Percentiles rank a stretch among this genome's conserved stretches.
Evolutionary conservation across 2,888 invertebrate genomes (phyloP).

Genomic region (Lochmaea crataegi): DNA sequence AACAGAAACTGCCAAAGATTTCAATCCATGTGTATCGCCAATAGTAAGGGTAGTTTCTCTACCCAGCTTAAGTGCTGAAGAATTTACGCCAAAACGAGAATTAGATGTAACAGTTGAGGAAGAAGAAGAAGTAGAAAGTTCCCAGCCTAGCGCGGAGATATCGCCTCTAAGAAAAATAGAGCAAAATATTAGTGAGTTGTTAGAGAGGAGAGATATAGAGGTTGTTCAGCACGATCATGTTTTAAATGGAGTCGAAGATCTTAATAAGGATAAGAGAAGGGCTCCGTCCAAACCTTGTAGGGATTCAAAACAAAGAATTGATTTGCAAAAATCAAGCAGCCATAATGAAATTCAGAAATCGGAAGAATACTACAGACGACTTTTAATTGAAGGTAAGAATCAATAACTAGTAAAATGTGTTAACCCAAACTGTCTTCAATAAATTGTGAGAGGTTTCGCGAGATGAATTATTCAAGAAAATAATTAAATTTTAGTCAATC

Average conservation of each 20-base stretch:
- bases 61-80: slow-evolving; percentile 72
- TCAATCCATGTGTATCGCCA: slow-evolving; percentile 69
- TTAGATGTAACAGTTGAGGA: slow-evolving; percentile 79
- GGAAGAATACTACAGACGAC: slow-evolving; percentile 62
- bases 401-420: not conserved
- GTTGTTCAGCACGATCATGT: slow-evolving; percentile 58
- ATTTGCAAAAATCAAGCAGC: slow-evolving; percentile 73
- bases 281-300: slow-evolving; percentile 56
- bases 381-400: slow-evolving; percentile 62
- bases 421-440: no score
- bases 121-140: slow-evolving; percentile 76
- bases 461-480: no score
- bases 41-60: slow-evolving; percentile 78
- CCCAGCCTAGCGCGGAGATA: slow-evolving; percentile 72
- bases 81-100: slow-evolving; percentile 72
- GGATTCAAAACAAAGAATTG: slow-evolving; percentile 65
- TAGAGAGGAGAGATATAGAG: slow-evolving; percentile 66
- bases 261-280: slow-evolving; percentile 63
- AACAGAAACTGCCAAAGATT: slow-evolving; percentile 72
- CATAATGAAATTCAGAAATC: slow-evolving; percentile 71
- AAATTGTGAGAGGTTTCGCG: no score
- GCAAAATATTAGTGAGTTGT: slow-evolving; percentile 77
- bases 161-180: slow-evolving; percentile 79
- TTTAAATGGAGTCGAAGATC: slow-evolving; percentile 64
- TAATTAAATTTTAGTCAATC: no score